Conservation (phyloP, 2,797 vertebrate species). For the Leptodactylus fallax region DNA sequence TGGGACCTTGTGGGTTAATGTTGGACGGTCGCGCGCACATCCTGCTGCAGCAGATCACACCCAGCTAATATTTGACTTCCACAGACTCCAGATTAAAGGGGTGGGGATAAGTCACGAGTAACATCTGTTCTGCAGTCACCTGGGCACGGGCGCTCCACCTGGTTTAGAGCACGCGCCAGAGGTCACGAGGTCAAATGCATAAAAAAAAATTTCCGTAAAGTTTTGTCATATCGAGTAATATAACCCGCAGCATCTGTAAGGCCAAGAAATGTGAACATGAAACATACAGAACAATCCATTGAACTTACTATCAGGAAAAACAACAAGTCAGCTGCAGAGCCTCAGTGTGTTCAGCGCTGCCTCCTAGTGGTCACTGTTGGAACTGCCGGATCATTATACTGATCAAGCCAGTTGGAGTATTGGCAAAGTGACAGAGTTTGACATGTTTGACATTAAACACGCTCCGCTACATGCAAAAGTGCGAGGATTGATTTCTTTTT, state of each 20-base stretch:
- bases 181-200: neutral
- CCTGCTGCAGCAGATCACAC: neutral
- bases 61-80: constrained; percentile 51
- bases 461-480: neutral
- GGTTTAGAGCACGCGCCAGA: neutral
- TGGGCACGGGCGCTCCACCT: neutral
- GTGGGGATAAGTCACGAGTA: neutral
- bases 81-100: constrained; percentile 9
- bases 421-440: neutral
- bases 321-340: no score
- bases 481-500: neutral
- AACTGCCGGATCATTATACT: neutral
- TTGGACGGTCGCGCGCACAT: neutral
- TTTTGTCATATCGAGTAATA: neutral
- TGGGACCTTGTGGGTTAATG: neutral
- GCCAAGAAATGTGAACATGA: neutral
- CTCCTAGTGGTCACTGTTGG: constrained; percentile 12
- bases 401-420: neutral
- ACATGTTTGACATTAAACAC: neutral
- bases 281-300: neutral
- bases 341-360: neutral
- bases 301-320: neutral
- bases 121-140: neutral
- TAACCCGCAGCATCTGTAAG: neutral
- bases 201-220: neutral